Base-by-base conservation (phyloP, 2,888 invertebrate genomes). In the Eugnorisma glareosa region DNA sequence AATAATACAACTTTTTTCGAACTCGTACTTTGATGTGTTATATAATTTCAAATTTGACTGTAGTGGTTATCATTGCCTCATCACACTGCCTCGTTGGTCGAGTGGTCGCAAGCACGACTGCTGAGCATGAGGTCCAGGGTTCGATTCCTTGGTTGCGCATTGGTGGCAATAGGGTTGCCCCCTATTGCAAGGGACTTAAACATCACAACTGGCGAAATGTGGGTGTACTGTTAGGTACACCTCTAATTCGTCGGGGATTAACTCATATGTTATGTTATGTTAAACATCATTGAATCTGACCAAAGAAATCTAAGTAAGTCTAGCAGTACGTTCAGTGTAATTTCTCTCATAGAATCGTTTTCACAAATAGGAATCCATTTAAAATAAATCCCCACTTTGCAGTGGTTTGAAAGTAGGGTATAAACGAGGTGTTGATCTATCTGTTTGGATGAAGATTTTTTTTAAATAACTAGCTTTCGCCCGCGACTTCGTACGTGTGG, bases 371-470 rank as follows among this genome's bases (percentile, higher is more conserved):
- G 45, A 83, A 61, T 73, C 45, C 72, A 75, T 83, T 72, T 67
- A 40, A 66, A 69, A 82, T 68, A 79, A 84, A 84, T 82, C 66
- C 67, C 28, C 63, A 67, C 31, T 74, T 82, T 54, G 37, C 71
- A 67, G 51, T 59, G 76, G 57, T 31, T 37, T 64, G 54, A 51
- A 71, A 81, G 24, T 35, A 78, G 64, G 15, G 54, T 71, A 57
- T 67, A 72, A 69, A 64, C 75, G 69, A 67, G 81, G 67, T 73
- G 73, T 81, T 81, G 73, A 85, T 84, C 48, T 73, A 75, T 68
- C 51, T 85, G 51, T 71, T 67, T 24, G 57, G 63, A 68, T 59
- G 57, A 67, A 73, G 66, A 73, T 67, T 75, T 78, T 61, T n/a
- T n/a, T n/a, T n/a, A n/a, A n/a, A n/a, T n/a, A n/a, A n/a, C n/a